Conservation (phyloP, 2,113 vertebrate species). For the Aspiorhynchus laticeps region DNA sequence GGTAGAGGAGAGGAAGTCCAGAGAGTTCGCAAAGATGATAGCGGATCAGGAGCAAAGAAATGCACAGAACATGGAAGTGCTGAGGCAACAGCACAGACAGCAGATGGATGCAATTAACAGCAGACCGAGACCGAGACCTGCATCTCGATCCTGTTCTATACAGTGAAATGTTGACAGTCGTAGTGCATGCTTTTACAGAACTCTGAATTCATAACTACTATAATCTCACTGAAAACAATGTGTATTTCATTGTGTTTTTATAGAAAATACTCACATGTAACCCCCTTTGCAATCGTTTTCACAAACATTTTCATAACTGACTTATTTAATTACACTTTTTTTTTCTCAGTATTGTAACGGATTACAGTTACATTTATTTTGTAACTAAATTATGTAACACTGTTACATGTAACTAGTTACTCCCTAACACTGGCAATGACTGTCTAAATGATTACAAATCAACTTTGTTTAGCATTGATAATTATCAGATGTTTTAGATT, state of each 20-base stretch:
- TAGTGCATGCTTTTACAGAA: background rate
- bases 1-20: background rate
- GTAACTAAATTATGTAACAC: no score
- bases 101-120: background rate
- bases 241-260: background rate
- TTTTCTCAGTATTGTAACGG: no score
- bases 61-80: background rate
- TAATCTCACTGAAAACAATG: background rate
- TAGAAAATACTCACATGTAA: no score
- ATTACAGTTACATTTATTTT: no score
- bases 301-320: no score
- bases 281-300: no score
- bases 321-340: no score
- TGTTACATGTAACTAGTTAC: no score
- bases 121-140: background rate
- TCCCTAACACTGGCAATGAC: no score
- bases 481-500: no score
- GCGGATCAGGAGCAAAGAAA: background rate
- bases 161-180: background rate
- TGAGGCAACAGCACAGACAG: conserved; percentile 11
- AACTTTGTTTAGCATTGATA: no score
- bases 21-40: background rate
- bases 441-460: no score
- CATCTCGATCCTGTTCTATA: background rate
- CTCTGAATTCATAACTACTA: background rate